Base-by-base conservation (phyloP, 37 sponge, comb jelly and placozoan species). In the Haliclona indistincta region DNA sequence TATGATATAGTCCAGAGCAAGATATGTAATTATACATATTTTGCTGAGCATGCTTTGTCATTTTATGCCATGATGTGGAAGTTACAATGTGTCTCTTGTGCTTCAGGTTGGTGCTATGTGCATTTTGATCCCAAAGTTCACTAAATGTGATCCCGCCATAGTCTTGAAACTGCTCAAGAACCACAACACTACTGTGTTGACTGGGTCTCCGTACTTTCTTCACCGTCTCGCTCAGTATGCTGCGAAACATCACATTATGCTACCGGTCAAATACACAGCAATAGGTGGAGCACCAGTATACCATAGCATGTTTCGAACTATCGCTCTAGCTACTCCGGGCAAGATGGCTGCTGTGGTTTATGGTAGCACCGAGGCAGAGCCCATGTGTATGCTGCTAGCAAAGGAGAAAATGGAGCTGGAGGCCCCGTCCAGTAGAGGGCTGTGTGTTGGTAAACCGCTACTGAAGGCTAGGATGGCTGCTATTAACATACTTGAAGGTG, bases 291-390 rank as follows among this genome's bases (percentile, higher is more conserved):
- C 90, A 22, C 90, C 94, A 2, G 62, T 89, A 4, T 94, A 67
- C 64, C 62, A 80, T 41, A 61, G 62, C 8, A 58, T 33, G 15
- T 20, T 80, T 37, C 53, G 91, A 30, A 77, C 45, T 36, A 45
- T 94, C 33, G 11, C 44, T 38, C 19, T 63, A 29, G 90, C 58
- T 11, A 66, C 54, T 40, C 55, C 74, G 22, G 67, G 75, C 8
- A 47, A 38, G 67, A 73, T 43, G 44, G 63, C 56, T 19, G 26
- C 35, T n/a, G 73, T 86, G 44, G 23, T 85, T 7, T 94, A 94
- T 44, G 94, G 94, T 4, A 78, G 86, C 56, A 94, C 94, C 4
- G 94, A 94, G 66, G 90, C 83, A 28, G 94, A 94, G 56, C 94
- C 94, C 0, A 79, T 94, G 25, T 74, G 83, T 68, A 44, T 68